A percentile compares a stretch with the other conserved stretches of the same genome.
Conservation (phyloP, 2,888 invertebrate genomes). For the Lasioglossum figueresi region DNA sequence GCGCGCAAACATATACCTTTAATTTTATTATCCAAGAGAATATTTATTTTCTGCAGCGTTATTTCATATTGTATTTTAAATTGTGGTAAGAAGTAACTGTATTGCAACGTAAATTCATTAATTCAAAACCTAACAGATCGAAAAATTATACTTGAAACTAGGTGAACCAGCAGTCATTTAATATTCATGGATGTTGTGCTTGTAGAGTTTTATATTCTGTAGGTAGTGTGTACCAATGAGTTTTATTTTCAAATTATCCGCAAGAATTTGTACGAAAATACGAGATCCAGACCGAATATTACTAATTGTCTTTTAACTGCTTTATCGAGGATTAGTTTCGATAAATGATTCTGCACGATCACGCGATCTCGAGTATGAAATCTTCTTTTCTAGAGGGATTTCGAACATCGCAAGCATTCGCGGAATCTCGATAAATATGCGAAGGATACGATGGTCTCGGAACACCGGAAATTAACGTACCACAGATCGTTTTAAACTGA, state of each 20-base stretch:
- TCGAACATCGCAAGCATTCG: background rate
- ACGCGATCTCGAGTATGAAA: background rate
- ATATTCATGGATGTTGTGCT: too few species aligned
- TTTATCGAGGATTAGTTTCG: background rate
- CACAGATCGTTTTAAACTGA: background rate
- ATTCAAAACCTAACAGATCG: background rate
- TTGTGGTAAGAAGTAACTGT: background rate
- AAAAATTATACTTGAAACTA: background rate
- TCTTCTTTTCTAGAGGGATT: background rate
- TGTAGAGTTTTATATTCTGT: background rate
- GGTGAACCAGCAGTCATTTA: background rate
- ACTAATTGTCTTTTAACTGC: background rate
- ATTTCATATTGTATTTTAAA: too few species aligned
- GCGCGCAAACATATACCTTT: background rate
- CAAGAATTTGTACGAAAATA: background rate
- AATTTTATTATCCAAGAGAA: too few species aligned
- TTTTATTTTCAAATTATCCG: background rate
- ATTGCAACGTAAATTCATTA: background rate
- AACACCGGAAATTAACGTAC: slow-evolving; percentile 24
- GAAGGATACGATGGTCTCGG: background rate
- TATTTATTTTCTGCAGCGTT: too few species aligned
- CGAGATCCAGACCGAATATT: background rate
- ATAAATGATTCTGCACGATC: background rate
- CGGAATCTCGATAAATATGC: background rate
- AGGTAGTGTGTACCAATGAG: background rate